Evolutionary conservation across 37 sponge, comb jelly and placozoan species (phyloP).

Genomic region (Cladorhizidae sp.): DNA sequence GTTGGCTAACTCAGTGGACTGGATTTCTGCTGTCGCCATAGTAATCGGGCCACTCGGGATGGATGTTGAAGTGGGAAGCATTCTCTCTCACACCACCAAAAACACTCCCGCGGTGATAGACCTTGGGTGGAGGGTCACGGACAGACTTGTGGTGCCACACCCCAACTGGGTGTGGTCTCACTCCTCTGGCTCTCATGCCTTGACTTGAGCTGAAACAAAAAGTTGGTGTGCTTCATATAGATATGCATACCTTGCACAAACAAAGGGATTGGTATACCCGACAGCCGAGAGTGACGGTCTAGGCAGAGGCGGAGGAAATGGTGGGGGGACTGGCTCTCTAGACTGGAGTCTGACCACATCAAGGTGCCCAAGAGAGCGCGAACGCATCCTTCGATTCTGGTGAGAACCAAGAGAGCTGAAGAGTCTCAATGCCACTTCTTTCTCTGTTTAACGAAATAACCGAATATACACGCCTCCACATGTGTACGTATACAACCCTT

Average conservation of each 20-base stretch:
- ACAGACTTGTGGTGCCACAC: slow-evolving; percentile 74
- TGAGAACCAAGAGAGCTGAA: slow-evolving; percentile 69
- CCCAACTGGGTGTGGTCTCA: slow-evolving; percentile 50
- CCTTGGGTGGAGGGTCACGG: slow-evolving; percentile 81
- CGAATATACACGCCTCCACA: no score
- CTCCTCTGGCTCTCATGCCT: not conserved
- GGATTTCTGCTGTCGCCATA: slow-evolving; percentile 4
- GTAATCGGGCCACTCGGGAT: slow-evolving; percentile 93
- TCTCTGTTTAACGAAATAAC: slow-evolving; percentile 31
- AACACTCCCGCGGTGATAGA: slow-evolving; percentile 78
- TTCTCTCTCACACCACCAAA: slow-evolving; percentile 69
- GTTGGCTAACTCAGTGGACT: slow-evolving; percentile 15
- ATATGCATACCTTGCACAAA: not conserved
- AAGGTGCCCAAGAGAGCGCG: slow-evolving; percentile 4
- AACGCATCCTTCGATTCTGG: slow-evolving; percentile 34
- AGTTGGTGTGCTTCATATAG: not conserved
- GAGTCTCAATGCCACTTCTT: slow-evolving; percentile 72
- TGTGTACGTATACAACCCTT: no score
- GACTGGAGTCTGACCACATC: slow-evolving; percentile 13
- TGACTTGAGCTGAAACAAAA: not conserved
- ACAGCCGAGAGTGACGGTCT: slow-evolving; percentile 1
- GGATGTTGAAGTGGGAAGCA: slow-evolving; percentile 78
- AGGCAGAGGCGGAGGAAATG: no score
- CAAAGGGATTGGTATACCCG: not conserved
- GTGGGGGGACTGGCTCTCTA: slow-evolving; percentile 37